A percentile compares a stretch with the other conserved stretches of the same genome.
phyloP scores from a whole-genome alignment of 2,797 vertebrate species.

The Gymnothorax javanicus region DNA sequence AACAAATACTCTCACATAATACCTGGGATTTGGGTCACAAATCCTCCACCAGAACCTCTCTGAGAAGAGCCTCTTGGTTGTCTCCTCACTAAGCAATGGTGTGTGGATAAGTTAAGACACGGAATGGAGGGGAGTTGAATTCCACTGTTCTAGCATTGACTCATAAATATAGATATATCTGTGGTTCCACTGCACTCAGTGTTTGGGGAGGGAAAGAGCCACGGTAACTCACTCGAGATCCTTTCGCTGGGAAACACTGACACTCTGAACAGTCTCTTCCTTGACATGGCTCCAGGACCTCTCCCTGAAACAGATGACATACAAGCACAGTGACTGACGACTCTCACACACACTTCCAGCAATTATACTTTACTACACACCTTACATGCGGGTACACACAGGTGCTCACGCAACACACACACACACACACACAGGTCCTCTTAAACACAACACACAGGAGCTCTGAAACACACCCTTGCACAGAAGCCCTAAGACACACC shows the following conservation, averaged over 20 bases:
- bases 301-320: neutral
- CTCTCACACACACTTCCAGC: neutral
- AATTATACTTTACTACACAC: neutral
- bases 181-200: neutral
- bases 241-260: neutral
- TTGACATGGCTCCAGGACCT: neutral
- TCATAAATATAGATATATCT: too few species aligned
- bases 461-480: too few species aligned
- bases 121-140: neutral
- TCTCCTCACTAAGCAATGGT: neutral
- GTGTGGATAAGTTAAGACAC: neutral
- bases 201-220: neutral
- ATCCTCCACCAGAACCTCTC: too few species aligned
- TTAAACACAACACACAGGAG: neutral
- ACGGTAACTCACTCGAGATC: neutral
- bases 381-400: neutral
- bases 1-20: too few species aligned
- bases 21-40: too few species aligned
- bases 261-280: slow-evolving; percentile 4
- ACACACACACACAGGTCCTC: neutral
- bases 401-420: neutral
- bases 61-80: too few species aligned
- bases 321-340: neutral
- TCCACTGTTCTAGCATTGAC: neutral
- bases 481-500: too few species aligned